phyloP scores from a whole-genome alignment of 2,888 invertebrate species.

The Erpobdella octoculata region DNA sequence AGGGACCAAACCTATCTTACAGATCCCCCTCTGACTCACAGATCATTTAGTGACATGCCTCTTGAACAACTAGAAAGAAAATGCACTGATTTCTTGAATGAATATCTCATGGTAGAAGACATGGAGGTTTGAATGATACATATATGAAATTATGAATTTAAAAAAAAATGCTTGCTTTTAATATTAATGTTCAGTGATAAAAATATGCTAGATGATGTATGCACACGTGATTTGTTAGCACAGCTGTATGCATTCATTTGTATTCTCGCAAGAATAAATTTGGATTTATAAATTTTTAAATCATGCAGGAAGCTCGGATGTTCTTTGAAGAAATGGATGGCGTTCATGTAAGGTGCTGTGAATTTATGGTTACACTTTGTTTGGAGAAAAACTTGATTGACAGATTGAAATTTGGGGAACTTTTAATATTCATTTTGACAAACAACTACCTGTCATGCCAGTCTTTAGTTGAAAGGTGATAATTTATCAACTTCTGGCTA shows the following conservation, averaged over 20 bases:
- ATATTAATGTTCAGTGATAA: background rate
- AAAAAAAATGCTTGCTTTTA: background rate
- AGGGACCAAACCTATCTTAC: no score
- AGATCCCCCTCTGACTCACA: no score
- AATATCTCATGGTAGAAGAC: background rate
- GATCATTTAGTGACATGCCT: no score
- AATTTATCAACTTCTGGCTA: no score
- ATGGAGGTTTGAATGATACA: background rate
- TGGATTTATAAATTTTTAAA: no score
- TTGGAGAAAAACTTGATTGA: background rate
- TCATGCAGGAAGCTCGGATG: background rate
- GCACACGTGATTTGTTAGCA: no score
- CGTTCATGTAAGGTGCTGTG: background rate
- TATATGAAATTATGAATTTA: background rate
- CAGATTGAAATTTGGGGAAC: background rate
- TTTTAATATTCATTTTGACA: background rate
- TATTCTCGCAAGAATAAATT: no score
- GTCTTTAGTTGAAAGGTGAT: background rate
- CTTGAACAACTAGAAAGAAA: background rate
- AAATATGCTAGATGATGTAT: no score
- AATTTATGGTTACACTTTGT: background rate
- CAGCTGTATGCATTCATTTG: no score
- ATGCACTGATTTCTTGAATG: slow-evolving; percentile 4
- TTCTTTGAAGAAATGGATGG: slow-evolving; percentile 1
- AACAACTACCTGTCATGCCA: background rate